Conservation (phyloP, 1,140 invertebrate species). For the Conus betulinus region DNA sequence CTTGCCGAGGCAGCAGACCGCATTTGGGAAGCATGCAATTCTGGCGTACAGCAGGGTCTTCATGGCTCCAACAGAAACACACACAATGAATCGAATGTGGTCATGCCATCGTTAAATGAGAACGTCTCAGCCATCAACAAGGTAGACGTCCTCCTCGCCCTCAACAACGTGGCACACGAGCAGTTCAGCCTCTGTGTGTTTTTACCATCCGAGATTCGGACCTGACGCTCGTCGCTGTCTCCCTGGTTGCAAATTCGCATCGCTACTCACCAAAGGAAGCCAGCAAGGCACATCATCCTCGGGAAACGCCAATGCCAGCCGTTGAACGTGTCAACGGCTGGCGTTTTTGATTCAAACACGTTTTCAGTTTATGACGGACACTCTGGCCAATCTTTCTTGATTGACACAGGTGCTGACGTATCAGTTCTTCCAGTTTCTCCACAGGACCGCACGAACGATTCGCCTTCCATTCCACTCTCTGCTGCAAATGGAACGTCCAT, state of each 20-base stretch:
- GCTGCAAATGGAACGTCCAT: slow-evolving; percentile 6
- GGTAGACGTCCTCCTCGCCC: background rate
- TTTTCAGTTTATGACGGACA: slow-evolving; percentile 8
- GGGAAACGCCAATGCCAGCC: slow-evolving; percentile 16
- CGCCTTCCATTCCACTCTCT: background rate
- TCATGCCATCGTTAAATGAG: background rate
- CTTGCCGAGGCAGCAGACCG: slow-evolving; percentile 3
- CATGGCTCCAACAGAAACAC: background rate
- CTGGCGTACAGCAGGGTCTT: slow-evolving; percentile 14
- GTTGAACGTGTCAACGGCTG: slow-evolving; percentile 14
- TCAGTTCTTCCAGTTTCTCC: background rate
- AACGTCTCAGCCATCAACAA: slow-evolving; percentile 5
- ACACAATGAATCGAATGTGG: background rate
- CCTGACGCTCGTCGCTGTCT: background rate
- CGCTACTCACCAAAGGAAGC: background rate
- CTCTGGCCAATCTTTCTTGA: slow-evolving; percentile 7
- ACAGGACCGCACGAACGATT: background rate
- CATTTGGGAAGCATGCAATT: background rate
- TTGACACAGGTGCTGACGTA: slow-evolving; percentile 2
- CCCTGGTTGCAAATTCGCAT: background rate
- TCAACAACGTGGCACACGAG: slow-evolving; percentile 4
- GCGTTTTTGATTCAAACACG: background rate
- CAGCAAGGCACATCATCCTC: slow-evolving; percentile 8
- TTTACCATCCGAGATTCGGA: slow-evolving; percentile 8
- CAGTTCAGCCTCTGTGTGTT: background rate